These are phyloP conservation scores for Ammodytes marinus DNA, from an alignment of 2,113 vertebrate genomes.

Conservation along the genomic window DNA sequence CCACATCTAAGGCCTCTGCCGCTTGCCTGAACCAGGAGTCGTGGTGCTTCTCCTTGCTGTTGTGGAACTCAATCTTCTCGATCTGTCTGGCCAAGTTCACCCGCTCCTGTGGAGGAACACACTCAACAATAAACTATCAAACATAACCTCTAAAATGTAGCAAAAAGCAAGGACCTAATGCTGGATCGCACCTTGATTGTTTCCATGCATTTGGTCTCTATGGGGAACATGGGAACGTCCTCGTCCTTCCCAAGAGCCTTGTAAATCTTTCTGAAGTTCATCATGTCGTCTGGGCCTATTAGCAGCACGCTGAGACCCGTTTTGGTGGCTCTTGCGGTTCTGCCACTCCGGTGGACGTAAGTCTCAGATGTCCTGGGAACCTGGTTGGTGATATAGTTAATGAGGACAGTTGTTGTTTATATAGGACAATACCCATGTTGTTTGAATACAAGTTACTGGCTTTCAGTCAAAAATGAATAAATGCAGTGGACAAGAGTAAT, in stretches of 20 bases:
- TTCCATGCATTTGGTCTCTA: constrained; percentile 90
- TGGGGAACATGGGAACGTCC: constrained; percentile 91
- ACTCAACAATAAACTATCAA: constrained; percentile 2
- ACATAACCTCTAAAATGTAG: neutral
- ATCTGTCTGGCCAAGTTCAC: constrained; percentile 91
- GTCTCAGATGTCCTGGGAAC: constrained; percentile 95
- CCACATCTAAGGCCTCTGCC: constrained; percentile 93
- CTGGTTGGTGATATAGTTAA: constrained; percentile 73
- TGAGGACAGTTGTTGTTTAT: neutral
- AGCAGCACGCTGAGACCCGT: constrained; percentile 94
- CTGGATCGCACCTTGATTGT: constrained; percentile 88
- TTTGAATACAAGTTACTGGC: neutral
- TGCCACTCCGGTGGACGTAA: constrained; percentile 94
- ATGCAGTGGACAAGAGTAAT: neutral
- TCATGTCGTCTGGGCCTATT: constrained; percentile 92
- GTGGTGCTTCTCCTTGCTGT: constrained; percentile 92
- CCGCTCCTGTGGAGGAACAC: constrained; percentile 85
- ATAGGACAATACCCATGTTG: no score
- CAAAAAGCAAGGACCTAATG: neutral
- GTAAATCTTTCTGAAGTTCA: constrained; percentile 95
- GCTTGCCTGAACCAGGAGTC: constrained; percentile 95
- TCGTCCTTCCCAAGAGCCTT: constrained; percentile 91
- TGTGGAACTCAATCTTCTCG: constrained; percentile 94
- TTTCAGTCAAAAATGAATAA: neutral
- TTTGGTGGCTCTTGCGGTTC: constrained; percentile 92